Base-by-base conservation (phyloP, 2,888 invertebrate genomes). In the Caenorhabditis wallacei region DNA sequence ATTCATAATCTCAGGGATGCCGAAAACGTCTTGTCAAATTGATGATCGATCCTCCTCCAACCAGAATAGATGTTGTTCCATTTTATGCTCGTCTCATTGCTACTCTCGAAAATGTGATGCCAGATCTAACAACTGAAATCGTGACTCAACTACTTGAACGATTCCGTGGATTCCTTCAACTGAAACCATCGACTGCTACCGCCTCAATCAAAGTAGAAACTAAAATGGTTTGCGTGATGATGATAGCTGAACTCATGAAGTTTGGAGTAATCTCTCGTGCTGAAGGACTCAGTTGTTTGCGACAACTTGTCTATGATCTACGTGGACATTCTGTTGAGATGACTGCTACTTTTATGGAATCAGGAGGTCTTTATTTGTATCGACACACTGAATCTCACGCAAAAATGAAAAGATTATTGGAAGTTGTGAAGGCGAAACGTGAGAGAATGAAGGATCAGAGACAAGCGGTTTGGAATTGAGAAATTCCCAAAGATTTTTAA, bases 401-500 rank as follows among this genome's bases (percentile, higher is more conserved):
- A 16, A 91, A 91, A 72, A 91, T 90, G 91, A 89, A 88, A 71
- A 84, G 88, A n/a, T 82, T 91, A 13, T 64, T 91, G 61, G 88
- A 89, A 37, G 91, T 91, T 18, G 85, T 91, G 66, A 75, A 83
- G 66, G 80, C 79, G 35, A 89, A 89, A 72, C 68, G 85, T 43
- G 88, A 88, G 20, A 68, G 87, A 54, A 87, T 88, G 64, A 91
- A 91, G 76, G 91, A 91, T 76, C 72, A 83, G 0, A 57, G 91
- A 53, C 89, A 90, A 30, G 76, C 88, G 82, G 90, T 90, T 30
- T 5, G 30, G 24, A n/a, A 46, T 68, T 76, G 10, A 61, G 22
- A 26, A 7, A 71, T 22, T 0, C 37, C n/a, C 53, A 43, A 22
- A 43, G 20, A 16, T 48, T 11, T 61, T 35, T 71, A 22, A 30